Evolutionary conservation across 2,113 vertebrate genomes (phyloP).

Genomic region (Camelus dromedarius): DNA sequence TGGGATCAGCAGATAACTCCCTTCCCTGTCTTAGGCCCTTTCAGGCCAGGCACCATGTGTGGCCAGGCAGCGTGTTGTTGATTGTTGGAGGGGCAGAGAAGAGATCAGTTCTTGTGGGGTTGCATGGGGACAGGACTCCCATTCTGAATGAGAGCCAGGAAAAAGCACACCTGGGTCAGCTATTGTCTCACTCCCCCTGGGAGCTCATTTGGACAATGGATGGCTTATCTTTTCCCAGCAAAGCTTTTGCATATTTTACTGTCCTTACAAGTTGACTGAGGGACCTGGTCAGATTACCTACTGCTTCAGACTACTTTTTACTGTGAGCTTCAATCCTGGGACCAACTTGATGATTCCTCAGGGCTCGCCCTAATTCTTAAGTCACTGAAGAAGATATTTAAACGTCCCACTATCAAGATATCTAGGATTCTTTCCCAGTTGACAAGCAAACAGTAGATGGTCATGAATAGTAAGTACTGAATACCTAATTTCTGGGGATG

Average conservation of each 20-base stretch:
- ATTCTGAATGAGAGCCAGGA: slow-evolving; percentile 71
- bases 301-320: slow-evolving; percentile 53
- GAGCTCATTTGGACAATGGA: slow-evolving; percentile 52
- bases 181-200: slow-evolving; percentile 54
- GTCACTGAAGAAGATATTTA: not conserved
- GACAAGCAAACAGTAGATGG: not conserved
- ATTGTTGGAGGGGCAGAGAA: not conserved
- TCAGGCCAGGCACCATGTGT: not conserved
- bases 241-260: slow-evolving; percentile 75
- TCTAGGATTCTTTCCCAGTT: not conserved
- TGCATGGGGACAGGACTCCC: slow-evolving; percentile 72
- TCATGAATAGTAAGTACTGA: not conserved
- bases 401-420: not conserved
- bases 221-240: slow-evolving; percentile 74
- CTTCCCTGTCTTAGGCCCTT: not conserved
- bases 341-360: not conserved
- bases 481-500: not conserved
- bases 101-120: slow-evolving; percentile 62
- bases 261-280: slow-evolving; percentile 61
- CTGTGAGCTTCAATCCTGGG: not conserved
- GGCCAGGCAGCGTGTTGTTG: not conserved
- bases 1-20: not conserved
- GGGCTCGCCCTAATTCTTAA: slow-evolving; percentile 31
- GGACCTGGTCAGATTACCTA: slow-evolving; percentile 73
- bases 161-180: slow-evolving; percentile 75